phyloP scores from a whole-genome alignment of 2,888 invertebrate species.

The Tuta absoluta region DNA sequence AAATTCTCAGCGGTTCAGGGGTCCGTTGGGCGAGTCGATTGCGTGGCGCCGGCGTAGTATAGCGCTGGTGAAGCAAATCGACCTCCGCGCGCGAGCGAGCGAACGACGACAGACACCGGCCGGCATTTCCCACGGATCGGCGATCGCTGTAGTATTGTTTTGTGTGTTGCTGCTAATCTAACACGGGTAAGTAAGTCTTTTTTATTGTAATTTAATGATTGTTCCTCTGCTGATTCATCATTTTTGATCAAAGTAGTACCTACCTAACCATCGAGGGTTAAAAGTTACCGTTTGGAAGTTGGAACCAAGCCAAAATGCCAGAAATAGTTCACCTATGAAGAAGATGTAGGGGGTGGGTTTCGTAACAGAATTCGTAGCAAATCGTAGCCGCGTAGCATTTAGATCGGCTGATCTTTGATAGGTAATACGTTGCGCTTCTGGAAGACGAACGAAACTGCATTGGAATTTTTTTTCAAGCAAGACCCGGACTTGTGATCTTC shows the following conservation, averaged over 20 bases:
- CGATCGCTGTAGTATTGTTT: slow-evolving; percentile 56
- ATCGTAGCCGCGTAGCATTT: slow-evolving; percentile 26
- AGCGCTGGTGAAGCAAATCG: slow-evolving; percentile 67
- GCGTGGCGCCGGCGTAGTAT: slow-evolving; percentile 59
- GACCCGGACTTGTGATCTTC: no score
- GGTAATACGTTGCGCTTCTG: not conserved
- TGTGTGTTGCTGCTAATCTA: slow-evolving; percentile 45
- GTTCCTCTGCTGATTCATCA: not conserved
- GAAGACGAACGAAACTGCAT: slow-evolving; percentile 35
- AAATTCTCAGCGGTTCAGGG: slow-evolving; percentile 57
- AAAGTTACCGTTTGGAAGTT: no score
- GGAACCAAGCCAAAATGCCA: not conserved
- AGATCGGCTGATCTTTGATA: not conserved
- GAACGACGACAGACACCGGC: slow-evolving; percentile 61
- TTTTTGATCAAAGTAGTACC: not conserved
- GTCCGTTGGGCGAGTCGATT: slow-evolving; percentile 69
- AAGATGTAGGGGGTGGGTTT: not conserved
- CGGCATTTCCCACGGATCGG: slow-evolving; percentile 73
- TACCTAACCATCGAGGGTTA: no score
- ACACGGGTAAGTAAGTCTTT: slow-evolving; percentile 62
- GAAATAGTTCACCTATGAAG: not conserved
- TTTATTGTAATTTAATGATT: slow-evolving; percentile 23
- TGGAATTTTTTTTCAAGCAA: no score
- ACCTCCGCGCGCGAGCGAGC: slow-evolving; percentile 59
- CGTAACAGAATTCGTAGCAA: slow-evolving; percentile 2